phyloP scores from a whole-genome alignment of 1,140 invertebrate genomes.

The Dendrolimus punctatus region DNA sequence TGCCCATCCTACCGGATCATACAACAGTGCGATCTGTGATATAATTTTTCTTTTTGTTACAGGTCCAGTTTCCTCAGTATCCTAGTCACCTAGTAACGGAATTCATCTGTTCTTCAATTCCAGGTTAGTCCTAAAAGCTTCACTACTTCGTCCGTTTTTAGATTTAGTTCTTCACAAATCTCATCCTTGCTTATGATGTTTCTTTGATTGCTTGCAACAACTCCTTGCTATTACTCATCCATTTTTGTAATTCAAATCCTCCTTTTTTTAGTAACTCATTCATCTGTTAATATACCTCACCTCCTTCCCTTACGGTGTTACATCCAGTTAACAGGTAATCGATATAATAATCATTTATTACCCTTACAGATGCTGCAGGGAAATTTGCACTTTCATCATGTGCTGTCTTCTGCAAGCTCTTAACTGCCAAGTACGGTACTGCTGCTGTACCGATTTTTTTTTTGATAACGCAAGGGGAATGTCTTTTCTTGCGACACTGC shows the following conservation, averaged over 20 bases:
- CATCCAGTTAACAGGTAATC: too few relatives aligned
- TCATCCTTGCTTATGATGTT: too few relatives aligned
- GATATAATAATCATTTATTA: too few relatives aligned
- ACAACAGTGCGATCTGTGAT: background rate
- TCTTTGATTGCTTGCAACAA: slow-evolving; percentile 8
- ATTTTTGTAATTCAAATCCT: slow-evolving; percentile 20
- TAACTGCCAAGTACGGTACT: too few relatives aligned
- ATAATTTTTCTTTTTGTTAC: background rate
- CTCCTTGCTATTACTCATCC: slow-evolving; percentile 16
- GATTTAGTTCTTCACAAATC: background rate
- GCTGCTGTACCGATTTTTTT: slow-evolving; percentile 2
- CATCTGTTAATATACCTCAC: too few relatives aligned
- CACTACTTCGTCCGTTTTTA: background rate
- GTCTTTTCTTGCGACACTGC: too few relatives aligned
- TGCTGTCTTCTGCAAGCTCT: too few relatives aligned
- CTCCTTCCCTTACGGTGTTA: too few relatives aligned
- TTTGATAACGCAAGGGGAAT: too few relatives aligned
- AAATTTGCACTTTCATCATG: too few relatives aligned
- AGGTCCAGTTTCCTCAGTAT: background rate
- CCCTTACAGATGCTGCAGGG: too few relatives aligned
- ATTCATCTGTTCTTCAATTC: slow-evolving; percentile 2
- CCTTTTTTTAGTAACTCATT: too few relatives aligned
- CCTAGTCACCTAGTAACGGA: background rate
- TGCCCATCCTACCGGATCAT: background rate
- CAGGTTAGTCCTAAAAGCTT: slow-evolving; percentile 11